Evolutionary conservation across 2,113 vertebrate genomes (phyloP), one percentile per base, ranked within the genome.

Genomic region (Otolemur garnettii): DNA sequence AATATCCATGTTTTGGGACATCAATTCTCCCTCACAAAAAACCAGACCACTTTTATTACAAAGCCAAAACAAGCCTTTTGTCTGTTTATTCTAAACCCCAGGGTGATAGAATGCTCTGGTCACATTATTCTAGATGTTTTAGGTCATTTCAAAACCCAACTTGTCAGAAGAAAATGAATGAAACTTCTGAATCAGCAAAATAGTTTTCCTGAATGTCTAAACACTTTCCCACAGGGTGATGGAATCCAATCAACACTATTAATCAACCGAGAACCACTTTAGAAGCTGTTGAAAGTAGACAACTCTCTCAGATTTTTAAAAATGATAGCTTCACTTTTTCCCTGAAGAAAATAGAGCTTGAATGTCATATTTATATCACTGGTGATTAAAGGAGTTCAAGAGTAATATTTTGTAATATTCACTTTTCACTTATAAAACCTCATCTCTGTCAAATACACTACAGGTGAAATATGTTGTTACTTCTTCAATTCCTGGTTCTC

Each of bases 21-120:
- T 38, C 38, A 19, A 24, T 57, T 60, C 30, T 64, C 35, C 30
- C 14, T 42, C 13, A 7, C 4, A 57, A 45, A n/a, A 22, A 82
- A 64, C 12, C 81, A 45, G 66, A 79, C 10, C 6, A 21, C 21
- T 45, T 30, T 14, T n/a, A 13, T 74, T 64, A 17, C 8, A 35
- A 71, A 68, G 57, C 14, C 1, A 38, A 38, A 38, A 38, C 38
- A 38, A 38, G 4, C 30, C 12, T 28, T 38, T 7, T 21, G 28
- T 55, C 50, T 81, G 5, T 66, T 4, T 30, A 28, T 45, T 77
- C 38, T 57, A 53, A 64, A 18, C 55, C 14, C 12, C 5, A 14
- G 0, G 1, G 10, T 7, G 2, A 33, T 1, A 4, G 28, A 33
- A 24, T 21, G 11, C 15, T 24, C 38, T n/a, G 62, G 80, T 28